phyloP scores from a whole-genome alignment of 1,140 invertebrate species.

The Leguminivora glycinivorella region DNA sequence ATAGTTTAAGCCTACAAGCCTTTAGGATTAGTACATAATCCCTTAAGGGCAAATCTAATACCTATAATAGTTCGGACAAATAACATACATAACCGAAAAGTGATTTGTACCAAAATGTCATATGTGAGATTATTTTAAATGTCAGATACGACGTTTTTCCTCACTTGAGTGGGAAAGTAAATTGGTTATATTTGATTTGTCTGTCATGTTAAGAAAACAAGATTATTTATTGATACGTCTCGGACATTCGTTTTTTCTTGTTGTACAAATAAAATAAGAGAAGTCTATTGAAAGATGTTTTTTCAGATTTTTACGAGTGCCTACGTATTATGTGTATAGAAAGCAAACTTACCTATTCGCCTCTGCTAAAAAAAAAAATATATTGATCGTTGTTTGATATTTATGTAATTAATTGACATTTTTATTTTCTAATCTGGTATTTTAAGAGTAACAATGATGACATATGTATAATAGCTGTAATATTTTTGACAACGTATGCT shows the following conservation, averaged over 20 bases:
- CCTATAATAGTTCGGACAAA: not conserved
- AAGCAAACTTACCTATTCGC: no score
- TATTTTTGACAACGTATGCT: no score
- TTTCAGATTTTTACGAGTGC: no score
- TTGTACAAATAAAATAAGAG: not conserved
- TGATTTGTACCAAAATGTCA: not conserved
- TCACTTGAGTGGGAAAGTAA: not conserved
- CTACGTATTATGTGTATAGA: no score
- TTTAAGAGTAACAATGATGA: no score
- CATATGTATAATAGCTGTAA: no score
- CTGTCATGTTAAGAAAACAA: not conserved
- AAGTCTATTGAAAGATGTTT: no score
- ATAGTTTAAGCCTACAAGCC: not conserved
- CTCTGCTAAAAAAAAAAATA: no score
- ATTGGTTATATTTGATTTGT: not conserved
- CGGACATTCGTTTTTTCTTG: not conserved
- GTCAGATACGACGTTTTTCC: not conserved
- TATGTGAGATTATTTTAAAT: not conserved
- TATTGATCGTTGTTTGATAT: no score
- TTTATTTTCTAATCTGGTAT: no score
- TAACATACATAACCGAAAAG: not conserved
- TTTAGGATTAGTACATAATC: not conserved
- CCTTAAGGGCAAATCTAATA: not conserved
- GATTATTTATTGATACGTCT: not conserved
- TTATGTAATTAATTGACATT: no score